A percentile compares a stretch with the other conserved stretches of the same genome.
Evolutionary conservation across 2,113 vertebrate genomes (phyloP).

Genomic region (Phyllostomus discolor): DNA sequence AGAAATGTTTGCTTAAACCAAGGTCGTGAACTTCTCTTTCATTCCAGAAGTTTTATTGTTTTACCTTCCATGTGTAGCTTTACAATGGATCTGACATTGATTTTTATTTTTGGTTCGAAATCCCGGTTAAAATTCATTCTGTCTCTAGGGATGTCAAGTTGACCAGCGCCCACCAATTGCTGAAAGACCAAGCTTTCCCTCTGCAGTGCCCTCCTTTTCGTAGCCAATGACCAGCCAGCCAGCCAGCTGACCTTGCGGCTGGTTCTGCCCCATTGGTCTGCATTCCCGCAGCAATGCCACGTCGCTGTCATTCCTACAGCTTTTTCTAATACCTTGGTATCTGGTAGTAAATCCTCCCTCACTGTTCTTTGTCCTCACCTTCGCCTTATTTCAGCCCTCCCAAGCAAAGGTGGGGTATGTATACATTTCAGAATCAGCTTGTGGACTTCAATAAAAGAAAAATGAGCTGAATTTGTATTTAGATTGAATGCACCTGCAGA

Average conservation of each 20-base stretch:
- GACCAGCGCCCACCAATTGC: background rate
- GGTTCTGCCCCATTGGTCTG: too few relatives aligned
- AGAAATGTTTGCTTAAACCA: background rate
- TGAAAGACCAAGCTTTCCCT: background rate
- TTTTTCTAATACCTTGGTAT: too few relatives aligned
- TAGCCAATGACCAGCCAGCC: too few relatives aligned
- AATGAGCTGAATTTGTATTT: background rate
- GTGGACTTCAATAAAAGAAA: background rate
- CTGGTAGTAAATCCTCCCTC: too few relatives aligned
- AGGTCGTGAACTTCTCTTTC: background rate
- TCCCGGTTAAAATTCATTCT: background rate
- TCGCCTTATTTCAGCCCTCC: background rate
- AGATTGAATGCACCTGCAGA: background rate
- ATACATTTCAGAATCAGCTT: background rate
- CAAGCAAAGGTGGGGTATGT: background rate
- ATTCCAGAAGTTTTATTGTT: background rate
- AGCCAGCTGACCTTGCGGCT: background rate
- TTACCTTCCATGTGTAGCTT: background rate
- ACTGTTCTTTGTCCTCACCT: background rate
- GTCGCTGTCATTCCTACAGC: background rate
- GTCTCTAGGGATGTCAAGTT: background rate
- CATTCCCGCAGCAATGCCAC: rapidly evolving
- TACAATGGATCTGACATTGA: background rate
- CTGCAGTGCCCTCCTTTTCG: background rate
- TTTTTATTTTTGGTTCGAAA: background rate